These are phyloP conservation scores for Thera obeliscata DNA, from an alignment of 2,888 invertebrate species.

Conservation along the genomic window DNA sequence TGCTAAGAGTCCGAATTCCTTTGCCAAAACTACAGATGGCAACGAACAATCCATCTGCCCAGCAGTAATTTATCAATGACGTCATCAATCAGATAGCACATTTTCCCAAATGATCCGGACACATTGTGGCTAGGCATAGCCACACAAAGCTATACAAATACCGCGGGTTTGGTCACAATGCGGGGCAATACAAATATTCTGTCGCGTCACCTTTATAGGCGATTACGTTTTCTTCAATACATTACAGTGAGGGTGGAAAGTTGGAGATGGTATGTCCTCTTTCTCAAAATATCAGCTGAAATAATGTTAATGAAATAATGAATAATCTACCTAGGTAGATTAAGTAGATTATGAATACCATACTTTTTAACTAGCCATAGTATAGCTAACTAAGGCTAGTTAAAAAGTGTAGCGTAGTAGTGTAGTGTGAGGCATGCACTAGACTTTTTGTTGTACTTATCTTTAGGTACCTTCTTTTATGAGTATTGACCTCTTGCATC, in stretches of 20 bases:
- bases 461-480: too few species aligned
- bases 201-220: conserved; percentile 78
- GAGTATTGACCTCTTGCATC: too few species aligned
- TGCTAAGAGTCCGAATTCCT: background rate
- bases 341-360: too few species aligned
- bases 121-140: conserved; percentile 23
- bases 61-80: conserved; percentile 21
- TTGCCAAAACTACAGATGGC: background rate
- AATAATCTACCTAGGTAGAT: too few species aligned
- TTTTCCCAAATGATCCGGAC: conserved; percentile 34
- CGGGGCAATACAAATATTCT: conserved; percentile 60
- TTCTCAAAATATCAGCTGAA: too few species aligned
- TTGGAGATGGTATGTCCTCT: conserved; percentile 43
- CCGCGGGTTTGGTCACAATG: conserved; percentile 55
- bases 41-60: conserved; percentile 19
- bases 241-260: conserved; percentile 44
- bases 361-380: too few species aligned
- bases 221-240: conserved; percentile 82
- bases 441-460: too few species aligned
- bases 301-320: too few species aligned
- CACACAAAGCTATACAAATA: conserved; percentile 37
- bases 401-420: too few species aligned
- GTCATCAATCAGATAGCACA: conserved; percentile 28
- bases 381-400: too few species aligned
- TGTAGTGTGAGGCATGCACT: too few species aligned